Evolutionary conservation across 1,140 invertebrate species (phyloP), one percentile per base, ranked within the genome.

Genomic region (Kradibia gibbosae): DNA sequence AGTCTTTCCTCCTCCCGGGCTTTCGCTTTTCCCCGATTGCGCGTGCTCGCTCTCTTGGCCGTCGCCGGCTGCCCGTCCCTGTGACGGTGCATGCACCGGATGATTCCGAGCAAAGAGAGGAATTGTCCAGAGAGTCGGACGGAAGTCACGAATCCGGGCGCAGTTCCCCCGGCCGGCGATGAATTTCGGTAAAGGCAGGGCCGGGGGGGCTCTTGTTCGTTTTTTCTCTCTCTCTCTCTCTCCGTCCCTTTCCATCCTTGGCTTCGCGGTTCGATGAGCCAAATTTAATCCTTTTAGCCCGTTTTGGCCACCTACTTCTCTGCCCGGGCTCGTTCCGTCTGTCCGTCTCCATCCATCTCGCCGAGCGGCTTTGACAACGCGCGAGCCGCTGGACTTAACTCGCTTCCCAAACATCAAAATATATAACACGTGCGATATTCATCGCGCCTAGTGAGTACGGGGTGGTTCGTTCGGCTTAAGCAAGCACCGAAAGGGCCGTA

Each of bases 241-340:
- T 60, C 74, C 42, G 55, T 74, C 48, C 81, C 78, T 74, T 77
- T 85, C 85, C 85, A 57, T 81, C 84, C 84, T 84, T 85, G 84
- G 85, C 78, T 84, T 86, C 85, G 84, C 86, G 85, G 86, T 84
- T 87, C 86, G 85, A 87, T 86, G 86, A 87, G 82, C 86, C 85
- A 88, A 84, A 87, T 86, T 88, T 86, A 88, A 88, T 88, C 85
- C 84, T 84, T 88, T 87, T 86, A 86, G 72, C 72, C 62, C 72
- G 80, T 76, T 75, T 81, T 62, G 80, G 36, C 72, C 73, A 81
- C 60, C 72, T 81, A 81, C 62, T 67, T 57, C 80, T 81, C 53
- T 53, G 17, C 13, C 13, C 15, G 39, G 15, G 8, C 22, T 34
- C 60, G 25, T 53, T 36, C 45, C 55, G 48, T 62, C 74, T 42